A percentile compares a stretch with the other conserved stretches of the same genome.
phyloP scores from a whole-genome alignment of 2,888 invertebrate species.

The Athalia rosae region DNA sequence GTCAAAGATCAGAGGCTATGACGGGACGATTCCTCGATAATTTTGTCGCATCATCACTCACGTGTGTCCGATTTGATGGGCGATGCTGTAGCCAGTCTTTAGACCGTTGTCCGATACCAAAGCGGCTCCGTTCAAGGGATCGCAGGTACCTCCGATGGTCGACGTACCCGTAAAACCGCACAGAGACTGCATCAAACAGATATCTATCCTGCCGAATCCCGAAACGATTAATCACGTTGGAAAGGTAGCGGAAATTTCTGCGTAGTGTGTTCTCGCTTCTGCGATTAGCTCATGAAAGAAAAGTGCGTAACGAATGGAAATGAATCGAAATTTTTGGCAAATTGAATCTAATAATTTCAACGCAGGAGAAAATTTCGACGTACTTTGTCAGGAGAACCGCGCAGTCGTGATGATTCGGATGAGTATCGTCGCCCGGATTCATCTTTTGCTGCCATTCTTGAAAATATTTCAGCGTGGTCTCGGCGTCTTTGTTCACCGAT shows the following conservation, averaged over 20 bases:
- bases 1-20: not conserved
- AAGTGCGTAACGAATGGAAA: not conserved
- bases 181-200: constrained; percentile 65
- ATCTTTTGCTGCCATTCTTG: constrained; percentile 76
- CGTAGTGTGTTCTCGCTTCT: not conserved
- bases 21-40: not conserved
- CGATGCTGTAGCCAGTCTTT: constrained; percentile 76
- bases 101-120: constrained; percentile 77
- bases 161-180: constrained; percentile 75
- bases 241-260: not conserved
- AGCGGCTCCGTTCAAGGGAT: constrained; percentile 75
- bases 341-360: not conserved
- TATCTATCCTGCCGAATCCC: constrained; percentile 66
- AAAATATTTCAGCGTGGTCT: constrained; percentile 75
- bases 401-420: constrained; percentile 78
- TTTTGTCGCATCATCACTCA: constrained; percentile 60
- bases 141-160: constrained; percentile 77
- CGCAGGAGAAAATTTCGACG: not conserved
- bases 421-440: constrained; percentile 75
- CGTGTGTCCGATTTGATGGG: constrained; percentile 79
- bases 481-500: constrained; percentile 73
- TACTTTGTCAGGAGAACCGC: constrained; percentile 77
- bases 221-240: constrained; percentile 48
- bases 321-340: not conserved
- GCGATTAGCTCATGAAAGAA: not conserved